Evolutionary conservation across 2,888 invertebrate species (phyloP).

Genomic region (Synergus laeviventris): DNA sequence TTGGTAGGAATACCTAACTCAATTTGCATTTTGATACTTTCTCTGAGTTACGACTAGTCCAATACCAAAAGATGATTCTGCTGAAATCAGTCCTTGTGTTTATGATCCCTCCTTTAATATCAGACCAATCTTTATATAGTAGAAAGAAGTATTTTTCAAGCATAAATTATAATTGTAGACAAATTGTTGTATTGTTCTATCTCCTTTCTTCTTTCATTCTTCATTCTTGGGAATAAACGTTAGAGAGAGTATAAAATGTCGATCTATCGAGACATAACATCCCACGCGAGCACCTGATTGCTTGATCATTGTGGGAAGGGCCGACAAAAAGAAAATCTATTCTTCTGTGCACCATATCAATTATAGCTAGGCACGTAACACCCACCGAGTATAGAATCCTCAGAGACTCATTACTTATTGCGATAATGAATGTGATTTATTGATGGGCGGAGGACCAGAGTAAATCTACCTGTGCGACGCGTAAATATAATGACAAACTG

Average conservation of each 20-base stretch:
- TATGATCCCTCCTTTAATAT: constrained; percentile 10
- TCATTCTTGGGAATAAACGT: background rate
- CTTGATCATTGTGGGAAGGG: constrained; percentile 37
- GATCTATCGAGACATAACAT: constrained; percentile 32
- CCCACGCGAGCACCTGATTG: constrained; percentile 38
- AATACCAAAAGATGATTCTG: constrained; percentile 16
- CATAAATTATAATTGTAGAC: constrained; percentile 6
- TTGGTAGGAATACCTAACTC: constrained; percentile 1
- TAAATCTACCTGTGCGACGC: too few relatives aligned
- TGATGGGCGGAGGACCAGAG: background rate
- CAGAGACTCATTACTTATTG: constrained; percentile 21
- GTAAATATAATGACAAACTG: too few relatives aligned
- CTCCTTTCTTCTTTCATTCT: background rate
- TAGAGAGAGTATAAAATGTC: background rate
- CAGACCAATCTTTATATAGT: background rate
- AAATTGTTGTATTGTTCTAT: background rate
- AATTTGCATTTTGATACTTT: constrained; percentile 31
- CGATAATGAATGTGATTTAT: constrained; percentile 32
- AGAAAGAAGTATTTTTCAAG: background rate
- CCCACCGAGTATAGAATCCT: constrained; percentile 11
- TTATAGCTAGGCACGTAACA: constrained; percentile 28
- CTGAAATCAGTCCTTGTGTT: constrained; percentile 2
- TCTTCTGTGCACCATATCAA: constrained; percentile 37
- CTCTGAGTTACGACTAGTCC: background rate
- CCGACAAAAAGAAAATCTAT: constrained; percentile 34